Percentiles rank a stretch among this genome's conserved stretches.
Evolutionary conservation across 2,888 invertebrate species (phyloP).

Genomic region (Phaonia tiefii): DNA sequence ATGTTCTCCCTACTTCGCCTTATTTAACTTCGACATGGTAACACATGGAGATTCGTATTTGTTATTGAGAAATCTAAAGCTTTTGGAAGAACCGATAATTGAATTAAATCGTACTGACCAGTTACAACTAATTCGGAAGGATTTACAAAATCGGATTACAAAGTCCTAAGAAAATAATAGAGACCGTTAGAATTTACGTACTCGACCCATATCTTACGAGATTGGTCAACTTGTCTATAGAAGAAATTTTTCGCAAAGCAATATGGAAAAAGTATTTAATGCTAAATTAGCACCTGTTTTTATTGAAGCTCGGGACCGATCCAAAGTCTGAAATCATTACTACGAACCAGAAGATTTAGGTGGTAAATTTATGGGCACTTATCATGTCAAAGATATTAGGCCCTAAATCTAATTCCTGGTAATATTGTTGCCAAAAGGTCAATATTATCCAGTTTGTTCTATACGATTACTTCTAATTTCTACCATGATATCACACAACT

Average conservation of each 20-base stretch:
- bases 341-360: too few species aligned
- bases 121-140: background rate
- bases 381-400: too few species aligned
- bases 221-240: constrained; percentile 34
- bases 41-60: constrained; percentile 6
- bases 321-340: too few species aligned
- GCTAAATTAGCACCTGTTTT: constrained; percentile 43
- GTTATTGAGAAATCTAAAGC: background rate
- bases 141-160: background rate
- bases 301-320: constrained; percentile 1
- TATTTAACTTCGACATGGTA: constrained; percentile 41
- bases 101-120: background rate
- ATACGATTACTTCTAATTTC: too few species aligned
- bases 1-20: constrained; percentile 35
- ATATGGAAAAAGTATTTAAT: constrained; percentile 28
- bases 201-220: background rate
- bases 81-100: background rate
- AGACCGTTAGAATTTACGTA: constrained; percentile 33
- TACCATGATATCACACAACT: too few species aligned
- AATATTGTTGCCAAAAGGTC: too few species aligned
- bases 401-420: too few species aligned
- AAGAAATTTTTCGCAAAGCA: constrained; percentile 48
- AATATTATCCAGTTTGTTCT: too few species aligned
- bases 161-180: constrained; percentile 5
- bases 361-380: too few species aligned